These are phyloP conservation scores for Cottus gobio DNA, from an alignment of 2,113 vertebrate species.

Conservation along the genomic window DNA sequence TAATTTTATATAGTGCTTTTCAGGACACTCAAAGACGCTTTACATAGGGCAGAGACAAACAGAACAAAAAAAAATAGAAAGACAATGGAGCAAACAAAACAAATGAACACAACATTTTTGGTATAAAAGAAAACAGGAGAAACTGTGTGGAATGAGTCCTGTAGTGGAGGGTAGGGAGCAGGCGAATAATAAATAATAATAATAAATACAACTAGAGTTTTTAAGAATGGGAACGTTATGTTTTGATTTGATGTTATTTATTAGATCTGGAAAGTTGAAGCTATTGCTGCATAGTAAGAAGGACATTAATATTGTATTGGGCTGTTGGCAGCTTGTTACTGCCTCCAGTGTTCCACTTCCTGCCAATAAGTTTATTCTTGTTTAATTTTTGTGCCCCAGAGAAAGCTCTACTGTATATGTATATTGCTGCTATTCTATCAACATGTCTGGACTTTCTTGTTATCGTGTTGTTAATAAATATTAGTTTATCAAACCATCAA, in stretches of 20 bases:
- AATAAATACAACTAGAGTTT: conserved; percentile 57
- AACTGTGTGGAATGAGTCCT: no score
- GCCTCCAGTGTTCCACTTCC: conserved; percentile 27
- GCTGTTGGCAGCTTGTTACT: conserved; percentile 22
- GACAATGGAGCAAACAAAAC: no score
- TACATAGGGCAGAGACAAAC: no score
- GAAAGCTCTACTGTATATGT: conserved; percentile 52
- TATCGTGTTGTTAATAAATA: conserved; percentile 76
- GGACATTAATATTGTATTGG: conserved; percentile 6
- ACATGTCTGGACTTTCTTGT: conserved; percentile 50
- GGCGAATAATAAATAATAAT: no score
- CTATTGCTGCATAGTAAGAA: conserved; percentile 17
- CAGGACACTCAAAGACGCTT: no score
- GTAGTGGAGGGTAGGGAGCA: no score
- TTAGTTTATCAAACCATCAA: conserved; percentile 66
- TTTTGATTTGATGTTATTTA: conserved; percentile 36
- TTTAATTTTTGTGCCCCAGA: conserved; percentile 9
- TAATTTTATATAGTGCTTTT: no score
- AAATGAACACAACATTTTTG: no score
- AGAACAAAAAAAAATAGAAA: no score
- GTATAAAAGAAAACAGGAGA: no score
- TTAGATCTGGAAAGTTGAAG: neutral
- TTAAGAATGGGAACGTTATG: conserved; percentile 24
- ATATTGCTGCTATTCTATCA: conserved; percentile 65
- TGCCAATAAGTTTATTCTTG: conserved; percentile 16